Percentiles rank a stretch among this genome's conserved stretches.
phyloP scores from a whole-genome alignment of 1,140 invertebrate genomes.

The Lepidurus packardi region DNA sequence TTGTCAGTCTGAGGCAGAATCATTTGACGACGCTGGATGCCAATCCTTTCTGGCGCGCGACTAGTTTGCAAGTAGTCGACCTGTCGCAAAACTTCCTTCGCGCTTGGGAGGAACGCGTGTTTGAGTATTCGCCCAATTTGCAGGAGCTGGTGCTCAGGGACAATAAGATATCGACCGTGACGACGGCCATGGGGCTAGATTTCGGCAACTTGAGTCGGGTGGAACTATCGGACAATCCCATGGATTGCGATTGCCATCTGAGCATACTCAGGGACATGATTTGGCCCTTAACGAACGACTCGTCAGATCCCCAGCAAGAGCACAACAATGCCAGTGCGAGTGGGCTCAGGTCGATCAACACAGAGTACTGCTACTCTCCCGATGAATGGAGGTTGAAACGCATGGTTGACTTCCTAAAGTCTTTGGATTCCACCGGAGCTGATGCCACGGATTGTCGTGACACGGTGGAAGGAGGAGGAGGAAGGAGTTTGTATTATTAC shows the following conservation, averaged over 20 bases:
- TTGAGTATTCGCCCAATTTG: slow-evolving; percentile 44
- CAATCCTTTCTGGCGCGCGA: slow-evolving; percentile 46
- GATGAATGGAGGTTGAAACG: slow-evolving; percentile 46
- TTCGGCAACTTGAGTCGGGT: slow-evolving; percentile 47
- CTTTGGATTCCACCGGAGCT: background rate
- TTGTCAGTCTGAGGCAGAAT: slow-evolving; percentile 50
- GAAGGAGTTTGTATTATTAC: slow-evolving; percentile 43
- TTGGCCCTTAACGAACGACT: slow-evolving; percentile 44
- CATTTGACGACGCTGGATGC: slow-evolving; percentile 45
- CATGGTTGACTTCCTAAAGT: slow-evolving; percentile 44
- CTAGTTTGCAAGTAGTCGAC: slow-evolving; percentile 46
- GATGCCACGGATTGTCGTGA: slow-evolving; percentile 16
- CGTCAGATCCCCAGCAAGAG: slow-evolving; percentile 40
- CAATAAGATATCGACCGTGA: slow-evolving; percentile 52
- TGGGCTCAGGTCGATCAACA: slow-evolving; percentile 42
- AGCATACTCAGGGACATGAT: slow-evolving; percentile 42
- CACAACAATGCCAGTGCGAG: slow-evolving; percentile 24
- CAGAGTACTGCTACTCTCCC: slow-evolving; percentile 45
- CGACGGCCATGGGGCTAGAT: slow-evolving; percentile 52
- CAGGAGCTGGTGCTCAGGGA: slow-evolving; percentile 45
- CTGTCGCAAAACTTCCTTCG: slow-evolving; percentile 49
- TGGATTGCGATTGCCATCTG: slow-evolving; percentile 51
- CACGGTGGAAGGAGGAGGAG: slow-evolving; percentile 36
- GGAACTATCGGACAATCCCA: slow-evolving; percentile 50
- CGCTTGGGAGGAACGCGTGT: slow-evolving; percentile 49